Conservation (phyloP, 2,113 vertebrate genomes). For the Pygathrix nemaeus region DNA sequence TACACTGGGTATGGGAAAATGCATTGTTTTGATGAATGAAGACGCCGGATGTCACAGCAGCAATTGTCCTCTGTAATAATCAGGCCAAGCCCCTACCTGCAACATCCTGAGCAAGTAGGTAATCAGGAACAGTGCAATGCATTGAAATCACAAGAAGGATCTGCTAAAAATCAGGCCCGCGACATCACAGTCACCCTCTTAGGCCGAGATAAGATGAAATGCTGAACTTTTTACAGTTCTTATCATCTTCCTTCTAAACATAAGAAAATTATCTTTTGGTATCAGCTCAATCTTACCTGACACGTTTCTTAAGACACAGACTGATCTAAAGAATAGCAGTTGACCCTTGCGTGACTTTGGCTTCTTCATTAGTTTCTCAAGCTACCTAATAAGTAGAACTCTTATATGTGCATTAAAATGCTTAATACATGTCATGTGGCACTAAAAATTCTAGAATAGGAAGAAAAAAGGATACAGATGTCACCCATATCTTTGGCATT, state of each 20-base stretch:
- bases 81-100: neutral
- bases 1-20: neutral
- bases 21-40: slow-evolving; percentile 48
- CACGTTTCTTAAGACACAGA: neutral
- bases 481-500: neutral
- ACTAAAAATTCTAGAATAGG: neutral
- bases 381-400: neutral
- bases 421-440: neutral
- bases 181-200: neutral
- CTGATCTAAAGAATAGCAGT: neutral
- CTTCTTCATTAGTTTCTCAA: slow-evolving; percentile 5
- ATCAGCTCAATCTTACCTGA: neutral
- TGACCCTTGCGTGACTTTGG: neutral
- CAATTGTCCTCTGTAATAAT: slow-evolving; percentile 36
- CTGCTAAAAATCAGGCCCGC: neutral
- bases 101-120: slow-evolving; percentile 34
- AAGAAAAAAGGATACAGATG: neutral
- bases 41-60: slow-evolving; percentile 12
- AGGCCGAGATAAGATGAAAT: slow-evolving; percentile 21
- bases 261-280: slow-evolving; percentile 23
- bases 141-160: slow-evolving; percentile 51
- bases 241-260: neutral
- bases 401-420: neutral
- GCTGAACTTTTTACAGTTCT: neutral
- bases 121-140: neutral